phyloP scores from a whole-genome alignment of 2,113 vertebrate genomes.

The Azemiops feae region DNA sequence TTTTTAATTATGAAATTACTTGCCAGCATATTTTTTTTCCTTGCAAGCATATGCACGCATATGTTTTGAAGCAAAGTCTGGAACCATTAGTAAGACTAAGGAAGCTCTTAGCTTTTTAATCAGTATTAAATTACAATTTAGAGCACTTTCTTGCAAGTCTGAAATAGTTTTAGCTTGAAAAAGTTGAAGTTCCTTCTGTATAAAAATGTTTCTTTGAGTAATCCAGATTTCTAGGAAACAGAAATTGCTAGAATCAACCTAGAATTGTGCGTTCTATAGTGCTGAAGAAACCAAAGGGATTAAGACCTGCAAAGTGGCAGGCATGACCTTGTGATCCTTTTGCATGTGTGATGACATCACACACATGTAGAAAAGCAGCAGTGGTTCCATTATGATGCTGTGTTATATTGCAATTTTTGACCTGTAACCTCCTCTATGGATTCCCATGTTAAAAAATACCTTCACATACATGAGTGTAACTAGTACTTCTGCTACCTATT shows the following conservation, averaged over 20 bases:
- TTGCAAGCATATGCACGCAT: background rate
- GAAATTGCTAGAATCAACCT: background rate
- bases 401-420: background rate
- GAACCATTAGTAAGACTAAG: background rate
- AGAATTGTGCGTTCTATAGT: background rate
- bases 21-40: background rate
- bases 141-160: background rate
- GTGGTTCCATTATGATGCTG: background rate
- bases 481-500: background rate
- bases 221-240: background rate
- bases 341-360: background rate
- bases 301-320: background rate
- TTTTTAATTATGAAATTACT: background rate
- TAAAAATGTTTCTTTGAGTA: background rate
- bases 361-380: background rate
- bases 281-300: background rate
- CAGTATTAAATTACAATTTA: background rate
- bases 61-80: background rate
- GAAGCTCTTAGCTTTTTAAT: background rate
- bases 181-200: background rate
- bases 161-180: background rate
- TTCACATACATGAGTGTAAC: background rate
- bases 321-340: background rate
- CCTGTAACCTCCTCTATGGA: background rate
- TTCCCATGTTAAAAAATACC: background rate